A percentile compares a stretch with the other conserved stretches of the same genome.
Evolutionary conservation across 2,888 invertebrate genomes (phyloP).

Genomic region (Lymantria monacha): DNA sequence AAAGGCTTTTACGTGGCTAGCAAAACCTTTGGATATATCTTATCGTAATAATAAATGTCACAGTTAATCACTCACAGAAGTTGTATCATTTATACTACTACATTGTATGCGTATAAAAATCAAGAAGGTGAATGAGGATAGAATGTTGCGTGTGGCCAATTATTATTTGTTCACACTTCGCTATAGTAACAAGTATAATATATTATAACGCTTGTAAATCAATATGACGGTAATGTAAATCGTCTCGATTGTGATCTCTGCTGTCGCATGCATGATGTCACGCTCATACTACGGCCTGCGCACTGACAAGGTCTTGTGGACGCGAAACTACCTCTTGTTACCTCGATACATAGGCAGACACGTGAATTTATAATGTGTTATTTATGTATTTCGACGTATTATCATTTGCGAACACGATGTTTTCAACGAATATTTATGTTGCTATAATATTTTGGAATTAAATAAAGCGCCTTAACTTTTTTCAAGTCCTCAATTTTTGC

Average conservation of each 20-base stretch:
- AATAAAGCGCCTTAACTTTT: not conserved
- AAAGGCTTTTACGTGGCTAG: no score
- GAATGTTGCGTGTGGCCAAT: conserved; percentile 56
- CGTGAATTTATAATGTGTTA: conserved; percentile 32
- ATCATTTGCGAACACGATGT: not conserved
- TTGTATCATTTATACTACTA: no score
- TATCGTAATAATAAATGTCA: no score
- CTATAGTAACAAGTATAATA: conserved; percentile 51
- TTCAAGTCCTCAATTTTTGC: no score
- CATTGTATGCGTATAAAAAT: no score
- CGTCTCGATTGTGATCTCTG: conserved; percentile 70
- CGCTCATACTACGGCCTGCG: conserved; percentile 25
- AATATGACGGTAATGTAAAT: conserved; percentile 74
- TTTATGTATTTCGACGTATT: conserved; percentile 13
- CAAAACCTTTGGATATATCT: no score
- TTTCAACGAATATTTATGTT: not conserved
- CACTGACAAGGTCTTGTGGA: conserved; percentile 44
- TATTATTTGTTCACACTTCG: conserved; percentile 61
- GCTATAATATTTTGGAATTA: not conserved
- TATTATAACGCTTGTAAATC: conserved; percentile 60
- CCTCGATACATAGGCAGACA: conserved; percentile 32
- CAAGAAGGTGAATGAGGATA: not conserved
- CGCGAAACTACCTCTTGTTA: conserved; percentile 36
- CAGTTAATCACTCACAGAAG: no score
- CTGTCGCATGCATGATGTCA: conserved; percentile 67